A percentile compares a stretch with the other conserved stretches of the same genome.
Evolutionary conservation across 2,797 vertebrate species (phyloP).

Genomic region (Mormyrops attenuatus): DNA sequence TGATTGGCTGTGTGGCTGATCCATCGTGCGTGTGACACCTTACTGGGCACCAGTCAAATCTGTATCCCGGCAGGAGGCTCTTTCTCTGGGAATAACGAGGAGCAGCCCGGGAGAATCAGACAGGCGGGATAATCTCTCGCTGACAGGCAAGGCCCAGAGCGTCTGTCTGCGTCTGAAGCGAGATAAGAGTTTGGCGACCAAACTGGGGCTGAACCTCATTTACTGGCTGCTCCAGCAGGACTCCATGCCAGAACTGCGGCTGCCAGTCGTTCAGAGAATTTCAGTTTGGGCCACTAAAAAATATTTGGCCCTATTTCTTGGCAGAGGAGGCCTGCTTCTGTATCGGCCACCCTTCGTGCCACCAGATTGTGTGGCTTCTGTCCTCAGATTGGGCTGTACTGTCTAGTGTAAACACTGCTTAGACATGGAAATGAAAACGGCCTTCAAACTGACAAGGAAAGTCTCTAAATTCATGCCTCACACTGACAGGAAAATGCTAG

Average conservation of each 20-base stretch:
- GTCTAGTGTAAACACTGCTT: background rate
- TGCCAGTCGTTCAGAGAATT: background rate
- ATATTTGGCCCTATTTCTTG: background rate
- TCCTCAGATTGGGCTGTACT: background rate
- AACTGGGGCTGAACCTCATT: slow-evolving; percentile 11
- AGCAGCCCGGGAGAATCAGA: slow-evolving; percentile 12
- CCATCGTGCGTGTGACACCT: background rate
- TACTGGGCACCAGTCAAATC: background rate
- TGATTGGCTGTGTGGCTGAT: background rate
- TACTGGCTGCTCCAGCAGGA: slow-evolving; percentile 11
- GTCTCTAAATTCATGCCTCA: background rate
- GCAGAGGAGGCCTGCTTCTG: background rate
- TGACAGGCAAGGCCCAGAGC: slow-evolving; percentile 24
- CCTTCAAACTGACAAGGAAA: background rate
- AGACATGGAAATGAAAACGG: background rate
- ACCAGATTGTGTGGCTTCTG: background rate
- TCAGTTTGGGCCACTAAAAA: background rate
- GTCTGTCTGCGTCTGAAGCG: slow-evolving; percentile 25
- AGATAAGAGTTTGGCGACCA: slow-evolving; percentile 30
- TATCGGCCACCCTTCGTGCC: background rate
- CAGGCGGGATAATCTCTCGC: slow-evolving; percentile 30
- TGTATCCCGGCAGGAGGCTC: background rate
- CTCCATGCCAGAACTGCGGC: background rate
- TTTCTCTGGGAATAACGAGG: slow-evolving; percentile 14
- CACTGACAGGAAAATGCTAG: background rate